Base-by-base conservation (phyloP, 2,797 vertebrate genomes). In the Brotula barbata region DNA sequence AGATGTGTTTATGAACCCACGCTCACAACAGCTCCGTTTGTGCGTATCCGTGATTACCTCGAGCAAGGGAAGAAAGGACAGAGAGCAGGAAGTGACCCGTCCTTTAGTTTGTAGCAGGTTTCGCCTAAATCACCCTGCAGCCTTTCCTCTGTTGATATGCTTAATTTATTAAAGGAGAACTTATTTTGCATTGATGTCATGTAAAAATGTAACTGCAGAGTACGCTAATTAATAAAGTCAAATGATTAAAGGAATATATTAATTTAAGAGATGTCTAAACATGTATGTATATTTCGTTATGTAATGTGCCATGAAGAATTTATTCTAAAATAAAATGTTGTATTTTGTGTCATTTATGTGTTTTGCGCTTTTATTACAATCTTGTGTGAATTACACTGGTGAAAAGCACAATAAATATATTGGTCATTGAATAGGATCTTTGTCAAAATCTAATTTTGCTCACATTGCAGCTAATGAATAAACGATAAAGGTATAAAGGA, bases 231-330 rank as follows among this genome's bases (percentile, higher is more conserved):
- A 77, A 62, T 73, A 73, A 71, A 21, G 55, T 81, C 68, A 85
- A 75, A 68, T 61, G 42, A 84, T 66, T 71, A 85, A 77, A 83
- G 55, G 61, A 88, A 83, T 87, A 75, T 87, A 81, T 89, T 85
- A 86, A 87, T 89, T 91, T 89, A 87, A 93, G 89, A 93, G 90
- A 88, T 87, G 75, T 81, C 80, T 76, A 85, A 86, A 89, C 89
- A 86, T 90, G 92, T 93, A 94, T 93, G 96, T 98, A 96, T 95
- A 97, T 99, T 98, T 96, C 93, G 93, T 95, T 95, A 95, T 95
- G 93, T 94, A 93, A 87, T 81, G 94, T 96, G 90, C 87, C 82
- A 90, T 85, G 88, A 82, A 90, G 81, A 90, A 88, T 92, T 89
- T 91, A 91, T 90, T 90, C 90, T 85, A 78, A 88, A 94, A 94